phyloP scores from a whole-genome alignment of 2,797 vertebrate species.

The Enteromius afrohamiltoni region DNA sequence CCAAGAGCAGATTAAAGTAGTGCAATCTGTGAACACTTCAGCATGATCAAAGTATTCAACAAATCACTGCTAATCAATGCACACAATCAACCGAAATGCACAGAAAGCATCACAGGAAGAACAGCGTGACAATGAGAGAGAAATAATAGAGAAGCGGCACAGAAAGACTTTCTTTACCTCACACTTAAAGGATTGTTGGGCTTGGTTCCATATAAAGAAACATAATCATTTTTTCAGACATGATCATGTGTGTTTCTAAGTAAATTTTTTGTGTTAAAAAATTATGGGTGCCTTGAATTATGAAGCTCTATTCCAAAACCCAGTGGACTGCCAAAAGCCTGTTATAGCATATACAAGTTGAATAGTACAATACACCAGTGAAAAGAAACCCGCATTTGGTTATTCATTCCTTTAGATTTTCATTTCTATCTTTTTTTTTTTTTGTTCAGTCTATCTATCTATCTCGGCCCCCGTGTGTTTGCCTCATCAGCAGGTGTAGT shows the following conservation, averaged over 20 bases:
- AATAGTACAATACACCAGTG: background rate
- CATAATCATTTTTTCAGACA: background rate
- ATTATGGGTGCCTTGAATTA: background rate
- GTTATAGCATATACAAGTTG: background rate
- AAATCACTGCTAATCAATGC: slow-evolving; percentile 57
- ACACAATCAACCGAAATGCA: slow-evolving; percentile 36
- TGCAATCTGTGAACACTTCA: slow-evolving; percentile 61
- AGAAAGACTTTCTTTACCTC: background rate
- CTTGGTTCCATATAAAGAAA: background rate
- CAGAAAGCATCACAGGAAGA: slow-evolving; percentile 39
- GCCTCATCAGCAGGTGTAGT: slow-evolving; percentile 80
- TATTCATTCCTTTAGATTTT: background rate
- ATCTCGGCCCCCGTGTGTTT: slow-evolving; percentile 56
- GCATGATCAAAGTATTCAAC: slow-evolving; percentile 61
- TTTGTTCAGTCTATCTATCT: background rate
- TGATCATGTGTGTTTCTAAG: background rate
- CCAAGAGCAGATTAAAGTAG: slow-evolving; percentile 45
- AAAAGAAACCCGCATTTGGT: background rate
- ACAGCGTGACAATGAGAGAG: slow-evolving; percentile 51
- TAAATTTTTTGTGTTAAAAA: background rate
- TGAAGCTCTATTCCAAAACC: background rate
- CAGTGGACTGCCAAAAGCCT: background rate
- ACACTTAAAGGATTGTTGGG: background rate
- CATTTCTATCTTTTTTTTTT: background rate
- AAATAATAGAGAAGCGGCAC: slow-evolving; percentile 36